Conservation (phyloP, 1,140 invertebrate genomes). For the Heliothis virescens region DNA sequence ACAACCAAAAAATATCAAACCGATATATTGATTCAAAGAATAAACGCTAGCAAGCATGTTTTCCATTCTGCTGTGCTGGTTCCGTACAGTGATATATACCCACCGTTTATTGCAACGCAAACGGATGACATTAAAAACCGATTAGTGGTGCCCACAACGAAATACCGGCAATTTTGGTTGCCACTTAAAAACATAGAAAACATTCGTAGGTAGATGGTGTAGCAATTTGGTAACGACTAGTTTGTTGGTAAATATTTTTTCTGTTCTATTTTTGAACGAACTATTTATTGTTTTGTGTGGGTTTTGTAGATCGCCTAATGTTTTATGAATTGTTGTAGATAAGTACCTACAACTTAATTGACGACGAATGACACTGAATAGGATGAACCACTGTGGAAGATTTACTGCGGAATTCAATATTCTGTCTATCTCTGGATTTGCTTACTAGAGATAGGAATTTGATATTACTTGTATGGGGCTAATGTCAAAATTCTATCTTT, state of each 20-base stretch:
- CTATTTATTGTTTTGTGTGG: neutral
- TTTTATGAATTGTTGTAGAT: no score
- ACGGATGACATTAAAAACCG: conserved; percentile 66
- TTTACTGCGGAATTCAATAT: no score
- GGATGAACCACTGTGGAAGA: no score
- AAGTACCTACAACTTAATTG: no score
- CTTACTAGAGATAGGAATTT: no score
- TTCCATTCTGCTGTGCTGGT: conserved; percentile 49
- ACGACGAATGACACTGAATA: no score
- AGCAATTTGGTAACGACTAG: conserved; percentile 16
- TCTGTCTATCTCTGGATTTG: no score
- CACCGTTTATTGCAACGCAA: conserved; percentile 60
- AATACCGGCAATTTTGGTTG: conserved; percentile 54
- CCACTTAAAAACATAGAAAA: conserved; percentile 57
- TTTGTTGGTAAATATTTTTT: neutral
- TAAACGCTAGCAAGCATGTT: conserved; percentile 34
- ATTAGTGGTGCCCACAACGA: conserved; percentile 56
- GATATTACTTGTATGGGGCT: no score
- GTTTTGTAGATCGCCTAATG: neutral
- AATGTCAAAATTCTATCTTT: no score
- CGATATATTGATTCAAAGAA: neutral
- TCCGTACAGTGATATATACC: conserved; percentile 60
- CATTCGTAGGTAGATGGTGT: neutral
- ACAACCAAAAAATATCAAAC: neutral
- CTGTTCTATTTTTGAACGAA: neutral